Conservation (phyloP, 2,888 invertebrate genomes). For the Cephus spinipes region DNA sequence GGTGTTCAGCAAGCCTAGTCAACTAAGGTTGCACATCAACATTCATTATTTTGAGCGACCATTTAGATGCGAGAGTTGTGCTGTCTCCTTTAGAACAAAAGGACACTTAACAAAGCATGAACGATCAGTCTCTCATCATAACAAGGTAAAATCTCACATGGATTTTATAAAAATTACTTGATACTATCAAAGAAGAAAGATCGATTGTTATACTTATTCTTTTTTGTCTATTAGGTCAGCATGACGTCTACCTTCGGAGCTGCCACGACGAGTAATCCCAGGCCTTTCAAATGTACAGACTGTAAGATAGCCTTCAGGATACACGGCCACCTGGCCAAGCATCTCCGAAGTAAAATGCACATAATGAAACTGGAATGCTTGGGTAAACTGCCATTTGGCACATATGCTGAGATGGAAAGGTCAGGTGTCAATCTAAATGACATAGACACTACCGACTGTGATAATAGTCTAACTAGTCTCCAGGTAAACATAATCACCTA, state of each 20-base stretch:
- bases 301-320: conserved; percentile 97
- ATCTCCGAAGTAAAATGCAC: conserved; percentile 95
- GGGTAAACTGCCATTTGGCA: conserved; percentile 93
- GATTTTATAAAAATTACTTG: not conserved
- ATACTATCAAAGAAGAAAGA: not conserved
- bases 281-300: conserved; percentile 96
- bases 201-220: not conserved
- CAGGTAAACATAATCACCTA: conserved; percentile 67
- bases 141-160: conserved; percentile 74
- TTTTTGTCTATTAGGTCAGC: conserved; percentile 67
- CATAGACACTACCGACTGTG: conserved; percentile 96
- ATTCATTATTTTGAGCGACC: conserved; percentile 96
- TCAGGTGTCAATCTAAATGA: conserved; percentile 91
- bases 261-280: conserved; percentile 87
- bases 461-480: conserved; percentile 91
- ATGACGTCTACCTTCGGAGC: conserved; percentile 89
- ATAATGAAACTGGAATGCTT: conserved; percentile 93
- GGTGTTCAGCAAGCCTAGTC: conserved; percentile 91
- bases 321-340: conserved; percentile 97
- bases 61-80: conserved; percentile 91
- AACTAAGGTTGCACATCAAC: conserved; percentile 91
- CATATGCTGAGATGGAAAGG: conserved; percentile 93
- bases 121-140: conserved; percentile 90
- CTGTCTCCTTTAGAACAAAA: conserved; percentile 88
- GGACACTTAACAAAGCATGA: conserved; percentile 95